Conservation (phyloP, 1,140 invertebrate species). For the Heliconius himera region DNA sequence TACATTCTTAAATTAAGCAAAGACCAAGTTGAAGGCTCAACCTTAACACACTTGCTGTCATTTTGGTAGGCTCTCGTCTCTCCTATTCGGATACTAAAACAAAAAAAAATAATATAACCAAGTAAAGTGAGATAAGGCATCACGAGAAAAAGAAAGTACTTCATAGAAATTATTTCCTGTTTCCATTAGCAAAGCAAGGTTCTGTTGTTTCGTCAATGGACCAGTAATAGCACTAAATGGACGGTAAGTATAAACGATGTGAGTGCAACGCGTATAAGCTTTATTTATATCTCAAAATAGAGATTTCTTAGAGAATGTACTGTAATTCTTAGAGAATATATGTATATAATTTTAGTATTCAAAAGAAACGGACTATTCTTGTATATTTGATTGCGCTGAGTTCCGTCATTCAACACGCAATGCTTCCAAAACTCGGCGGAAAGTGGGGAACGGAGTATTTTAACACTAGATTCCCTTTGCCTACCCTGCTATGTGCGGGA, state of each 20-base stretch:
- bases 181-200: conserved; percentile 29
- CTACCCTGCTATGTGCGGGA: no score
- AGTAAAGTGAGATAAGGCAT: not conserved
- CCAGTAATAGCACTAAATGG: conserved; percentile 16
- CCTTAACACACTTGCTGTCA: not conserved
- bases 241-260: conserved; percentile 15
- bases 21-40: not conserved
- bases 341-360: not conserved
- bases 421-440: no score
- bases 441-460: no score
- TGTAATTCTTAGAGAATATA: no score
- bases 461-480: no score
- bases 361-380: not conserved
- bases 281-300: conserved; percentile 6
- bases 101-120: conserved; percentile 12
- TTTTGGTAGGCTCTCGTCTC: not conserved
- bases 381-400: no score
- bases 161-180: conserved; percentile 27
- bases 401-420: no score
- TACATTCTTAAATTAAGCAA: not conserved
- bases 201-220: conserved; percentile 27
- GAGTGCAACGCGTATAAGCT: conserved; percentile 14
- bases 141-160: conserved; percentile 21
- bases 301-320: conserved; percentile 2
- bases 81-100: conserved; percentile 17